Evolutionary conservation across 2,113 vertebrate genomes (phyloP).

Genomic region (Erythrolamprus reginae): DNA sequence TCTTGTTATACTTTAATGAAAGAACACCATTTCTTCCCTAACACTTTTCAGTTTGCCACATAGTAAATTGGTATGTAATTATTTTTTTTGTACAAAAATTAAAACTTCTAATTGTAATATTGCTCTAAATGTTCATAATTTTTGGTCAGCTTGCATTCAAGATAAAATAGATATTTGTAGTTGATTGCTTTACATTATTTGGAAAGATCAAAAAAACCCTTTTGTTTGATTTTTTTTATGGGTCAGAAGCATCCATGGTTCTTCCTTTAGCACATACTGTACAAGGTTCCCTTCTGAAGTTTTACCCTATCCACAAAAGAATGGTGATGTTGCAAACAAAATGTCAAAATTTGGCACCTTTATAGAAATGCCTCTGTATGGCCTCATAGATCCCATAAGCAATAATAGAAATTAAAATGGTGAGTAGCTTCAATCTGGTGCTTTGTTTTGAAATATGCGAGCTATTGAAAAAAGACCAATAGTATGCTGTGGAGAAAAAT

Average conservation of each 20-base stretch:
- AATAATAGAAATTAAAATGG: neutral
- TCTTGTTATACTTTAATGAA: neutral
- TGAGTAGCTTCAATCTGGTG: neutral
- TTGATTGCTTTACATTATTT: neutral
- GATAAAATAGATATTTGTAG: neutral
- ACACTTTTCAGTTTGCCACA: neutral
- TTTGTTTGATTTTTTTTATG: neutral
- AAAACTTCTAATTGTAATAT: neutral
- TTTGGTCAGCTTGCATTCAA: neutral
- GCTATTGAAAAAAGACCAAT: neutral
- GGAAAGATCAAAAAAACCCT: constrained; percentile 6
- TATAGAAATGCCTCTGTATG: neutral
- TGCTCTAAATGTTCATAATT: neutral
- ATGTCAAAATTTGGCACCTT: neutral
- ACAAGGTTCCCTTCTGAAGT: neutral
- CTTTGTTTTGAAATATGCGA: neutral
- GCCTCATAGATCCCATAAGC: neutral
- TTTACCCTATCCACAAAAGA: neutral
- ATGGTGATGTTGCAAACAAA: neutral
- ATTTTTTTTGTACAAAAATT: neutral
- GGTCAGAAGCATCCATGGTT: neutral
- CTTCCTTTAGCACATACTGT: neutral
- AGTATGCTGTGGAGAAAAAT: neutral
- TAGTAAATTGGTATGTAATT: neutral
- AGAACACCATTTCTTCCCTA: neutral